These are phyloP conservation scores for Amblyjoppa proteus DNA, from an alignment of 2,888 invertebrate genomes.

Conservation along the genomic window DNA sequence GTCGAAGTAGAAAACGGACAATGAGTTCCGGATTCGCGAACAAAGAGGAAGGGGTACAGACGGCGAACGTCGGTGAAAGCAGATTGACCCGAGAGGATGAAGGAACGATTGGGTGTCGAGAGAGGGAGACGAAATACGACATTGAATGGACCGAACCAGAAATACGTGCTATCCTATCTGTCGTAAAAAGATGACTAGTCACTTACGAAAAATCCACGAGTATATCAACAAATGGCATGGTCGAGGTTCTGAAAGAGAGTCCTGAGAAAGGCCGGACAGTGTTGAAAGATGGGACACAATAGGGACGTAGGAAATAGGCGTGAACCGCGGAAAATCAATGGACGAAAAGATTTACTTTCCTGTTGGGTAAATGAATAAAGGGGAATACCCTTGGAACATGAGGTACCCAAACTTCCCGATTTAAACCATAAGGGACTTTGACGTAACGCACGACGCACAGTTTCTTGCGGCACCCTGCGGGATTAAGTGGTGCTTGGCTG, in stretches of 20 bases:
- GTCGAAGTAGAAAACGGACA: constrained; percentile 52
- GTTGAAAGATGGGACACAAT: neutral
- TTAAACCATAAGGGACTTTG: neutral
- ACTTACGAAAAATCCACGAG: neutral
- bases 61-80: constrained; percentile 33
- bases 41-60: constrained; percentile 36
- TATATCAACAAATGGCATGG: neutral
- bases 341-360: no score
- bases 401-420: neutral
- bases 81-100: constrained; percentile 62
- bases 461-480: constrained; percentile 1
- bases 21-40: constrained; percentile 53
- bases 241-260: neutral
- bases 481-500: constrained; percentile 9
- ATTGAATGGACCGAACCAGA: neutral
- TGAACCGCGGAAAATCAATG: no score
- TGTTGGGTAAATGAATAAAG: no score
- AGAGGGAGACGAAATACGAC: constrained; percentile 6
- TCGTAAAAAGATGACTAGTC: neutral
- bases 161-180: constrained; percentile 2
- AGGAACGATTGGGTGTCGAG: constrained; percentile 27
- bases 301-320: neutral
- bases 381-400: no score
- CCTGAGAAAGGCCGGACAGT: neutral
- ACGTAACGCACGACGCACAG: neutral